These are phyloP conservation scores for Polyploca ridens DNA, from an alignment of 2,888 invertebrate genomes.

Conservation along the genomic window DNA sequence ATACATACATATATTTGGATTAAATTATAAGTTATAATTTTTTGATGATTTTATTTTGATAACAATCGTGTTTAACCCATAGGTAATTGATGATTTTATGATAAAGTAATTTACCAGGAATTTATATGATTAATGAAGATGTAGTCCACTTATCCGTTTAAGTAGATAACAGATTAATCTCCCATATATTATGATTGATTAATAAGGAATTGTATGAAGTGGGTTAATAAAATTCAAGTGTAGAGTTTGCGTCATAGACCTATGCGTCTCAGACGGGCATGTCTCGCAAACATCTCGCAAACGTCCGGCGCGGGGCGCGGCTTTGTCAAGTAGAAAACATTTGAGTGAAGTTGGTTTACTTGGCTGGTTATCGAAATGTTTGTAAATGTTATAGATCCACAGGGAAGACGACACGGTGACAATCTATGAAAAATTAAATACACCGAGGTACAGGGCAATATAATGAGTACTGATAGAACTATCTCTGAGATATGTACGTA, in stretches of 20 bases:
- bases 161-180: conserved; percentile 44
- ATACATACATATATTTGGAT: conserved; percentile 35
- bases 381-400: conserved; percentile 20
- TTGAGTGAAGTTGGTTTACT: not conserved
- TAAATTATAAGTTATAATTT: conserved; percentile 54
- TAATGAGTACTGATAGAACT: conserved; percentile 36
- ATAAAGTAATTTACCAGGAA: conserved; percentile 46
- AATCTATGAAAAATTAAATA: conserved; percentile 24
- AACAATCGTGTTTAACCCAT: conserved; percentile 63
- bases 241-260: not conserved
- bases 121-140: conserved; percentile 48
- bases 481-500: conserved; percentile 61
- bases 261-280: not conserved
- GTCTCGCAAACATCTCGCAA: not conserved
- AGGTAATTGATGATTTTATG: conserved; percentile 42
- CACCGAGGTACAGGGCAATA: conserved; percentile 52
- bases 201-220: not conserved
- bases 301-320: not conserved
- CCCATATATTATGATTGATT: conserved; percentile 24
- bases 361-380: conserved; percentile 2
- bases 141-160: conserved; percentile 47
- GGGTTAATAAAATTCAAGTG: not conserved
- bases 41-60: conserved; percentile 80
- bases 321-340: not conserved
- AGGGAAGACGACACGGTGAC: conserved; percentile 16